Evolutionary conservation across 2,797 vertebrate genomes (phyloP).

Genomic region (Pelobates cultripes): DNA sequence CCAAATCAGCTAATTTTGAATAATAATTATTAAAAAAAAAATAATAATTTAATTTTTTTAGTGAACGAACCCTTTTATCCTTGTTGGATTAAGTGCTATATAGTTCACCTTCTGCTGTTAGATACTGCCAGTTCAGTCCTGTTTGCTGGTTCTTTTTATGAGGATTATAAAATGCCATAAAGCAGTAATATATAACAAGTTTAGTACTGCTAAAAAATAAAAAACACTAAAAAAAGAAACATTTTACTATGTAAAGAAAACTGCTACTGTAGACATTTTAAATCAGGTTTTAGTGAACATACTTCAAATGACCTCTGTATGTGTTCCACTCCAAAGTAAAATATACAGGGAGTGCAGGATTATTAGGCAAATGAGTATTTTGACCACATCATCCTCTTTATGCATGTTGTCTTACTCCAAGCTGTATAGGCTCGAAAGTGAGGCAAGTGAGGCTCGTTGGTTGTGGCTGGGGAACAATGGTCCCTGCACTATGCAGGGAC

Average conservation of each 20-base stretch:
- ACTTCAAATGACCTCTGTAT: neutral
- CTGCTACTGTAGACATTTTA: neutral
- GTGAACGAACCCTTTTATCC: too few relatives aligned
- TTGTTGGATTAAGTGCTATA: neutral
- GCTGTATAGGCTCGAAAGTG: too few relatives aligned
- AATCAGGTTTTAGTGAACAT: neutral
- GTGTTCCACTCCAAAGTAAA: neutral
- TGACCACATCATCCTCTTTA: too few relatives aligned
- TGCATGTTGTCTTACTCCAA: too few relatives aligned
- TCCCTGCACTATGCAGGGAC: too few relatives aligned
- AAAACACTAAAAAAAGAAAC: neutral
- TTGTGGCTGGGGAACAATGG: too few relatives aligned
- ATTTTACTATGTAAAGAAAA: neutral
- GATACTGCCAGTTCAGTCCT: neutral
- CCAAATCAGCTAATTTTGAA: too few relatives aligned
- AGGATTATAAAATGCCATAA: slow-evolving; percentile 3
- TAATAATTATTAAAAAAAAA: too few relatives aligned
- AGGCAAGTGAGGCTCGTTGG: too few relatives aligned
- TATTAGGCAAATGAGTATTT: too few relatives aligned
- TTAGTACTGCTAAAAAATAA: neutral
- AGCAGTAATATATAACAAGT: slow-evolving; percentile 1
- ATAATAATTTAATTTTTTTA: too few relatives aligned
- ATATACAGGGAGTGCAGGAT: too few relatives aligned
- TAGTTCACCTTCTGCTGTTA: neutral
- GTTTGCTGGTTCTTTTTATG: neutral